These are phyloP conservation scores for Podiceps cristatus DNA, from an alignment of 2,113 vertebrate species.

Conservation along the genomic window DNA sequence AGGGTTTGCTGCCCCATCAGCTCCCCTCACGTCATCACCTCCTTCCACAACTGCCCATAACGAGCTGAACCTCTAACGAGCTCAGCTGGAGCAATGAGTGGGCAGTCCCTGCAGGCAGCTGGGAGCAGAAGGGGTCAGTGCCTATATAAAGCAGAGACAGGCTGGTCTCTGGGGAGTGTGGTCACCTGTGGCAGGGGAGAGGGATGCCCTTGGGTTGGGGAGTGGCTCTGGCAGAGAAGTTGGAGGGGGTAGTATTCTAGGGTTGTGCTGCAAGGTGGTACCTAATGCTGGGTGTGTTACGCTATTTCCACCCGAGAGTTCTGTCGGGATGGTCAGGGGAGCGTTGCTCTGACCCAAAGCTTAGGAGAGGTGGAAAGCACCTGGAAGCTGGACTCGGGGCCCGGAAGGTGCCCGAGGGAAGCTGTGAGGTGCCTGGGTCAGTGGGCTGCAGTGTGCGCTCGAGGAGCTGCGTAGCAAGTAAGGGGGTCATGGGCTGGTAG, in stretches of 20 bases:
- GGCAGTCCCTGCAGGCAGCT: not conserved
- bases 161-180: not conserved
- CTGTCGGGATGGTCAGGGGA: not conserved
- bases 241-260: not conserved
- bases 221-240: not conserved
- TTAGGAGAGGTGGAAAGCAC: not conserved
- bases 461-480: not conserved
- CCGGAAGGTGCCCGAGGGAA: not conserved
- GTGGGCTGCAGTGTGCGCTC: not conserved
- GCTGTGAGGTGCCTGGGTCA: not conserved
- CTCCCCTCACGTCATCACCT: not conserved
- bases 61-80: accelerated
- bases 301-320: not conserved
- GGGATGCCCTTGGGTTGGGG: not conserved
- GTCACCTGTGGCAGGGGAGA: not conserved
- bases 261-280: not conserved
- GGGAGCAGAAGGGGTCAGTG: not conserved
- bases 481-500: not conserved
- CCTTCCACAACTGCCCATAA: not conserved
- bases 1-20: not conserved
- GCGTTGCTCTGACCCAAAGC: not conserved
- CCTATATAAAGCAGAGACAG: not conserved
- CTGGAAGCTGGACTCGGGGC: not conserved
- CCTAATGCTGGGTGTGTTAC: not conserved
- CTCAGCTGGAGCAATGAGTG: not conserved